Conservation (phyloP, 2,888 invertebrate genomes). For the Mythimna albipuncta region DNA sequence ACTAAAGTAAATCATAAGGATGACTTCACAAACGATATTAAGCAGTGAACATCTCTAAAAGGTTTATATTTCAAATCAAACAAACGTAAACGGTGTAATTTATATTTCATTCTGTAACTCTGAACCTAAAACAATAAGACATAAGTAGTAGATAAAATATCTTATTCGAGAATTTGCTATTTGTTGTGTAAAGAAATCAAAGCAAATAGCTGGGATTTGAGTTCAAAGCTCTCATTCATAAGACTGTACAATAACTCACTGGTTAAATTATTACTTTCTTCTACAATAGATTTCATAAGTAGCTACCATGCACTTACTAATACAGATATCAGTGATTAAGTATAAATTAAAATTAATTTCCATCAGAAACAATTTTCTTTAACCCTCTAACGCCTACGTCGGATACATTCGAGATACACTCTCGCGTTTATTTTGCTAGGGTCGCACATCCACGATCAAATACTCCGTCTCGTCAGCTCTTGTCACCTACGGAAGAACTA, state of each 20-base stretch:
- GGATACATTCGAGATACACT: no score
- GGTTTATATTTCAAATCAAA: constrained; percentile 42
- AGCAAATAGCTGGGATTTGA: constrained; percentile 32
- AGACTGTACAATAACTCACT: constrained; percentile 38
- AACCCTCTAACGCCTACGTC: no score
- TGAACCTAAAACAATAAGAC: constrained; percentile 51
- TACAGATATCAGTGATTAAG: constrained; percentile 17
- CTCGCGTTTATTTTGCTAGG: no score
- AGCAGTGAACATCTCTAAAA: neutral
- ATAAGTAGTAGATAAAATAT: constrained; percentile 41
- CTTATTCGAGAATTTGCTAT: constrained; percentile 45
- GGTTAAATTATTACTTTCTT: constrained; percentile 20
- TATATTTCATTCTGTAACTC: constrained; percentile 53
- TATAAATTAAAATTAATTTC: constrained; percentile 18
- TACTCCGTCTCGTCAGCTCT: no score
- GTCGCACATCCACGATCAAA: no score
- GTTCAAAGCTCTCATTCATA: constrained; percentile 40
- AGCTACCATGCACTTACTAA: constrained; percentile 32
- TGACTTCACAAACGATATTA: neutral
- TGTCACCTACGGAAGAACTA: no score
- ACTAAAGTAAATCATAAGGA: no score
- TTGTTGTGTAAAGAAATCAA: constrained; percentile 38
- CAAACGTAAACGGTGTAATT: constrained; percentile 52
- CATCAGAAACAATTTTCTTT: constrained; percentile 23
- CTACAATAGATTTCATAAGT: constrained; percentile 37